phyloP scores from a whole-genome alignment of 2,113 vertebrate species.

The Lycaon pictus region DNA sequence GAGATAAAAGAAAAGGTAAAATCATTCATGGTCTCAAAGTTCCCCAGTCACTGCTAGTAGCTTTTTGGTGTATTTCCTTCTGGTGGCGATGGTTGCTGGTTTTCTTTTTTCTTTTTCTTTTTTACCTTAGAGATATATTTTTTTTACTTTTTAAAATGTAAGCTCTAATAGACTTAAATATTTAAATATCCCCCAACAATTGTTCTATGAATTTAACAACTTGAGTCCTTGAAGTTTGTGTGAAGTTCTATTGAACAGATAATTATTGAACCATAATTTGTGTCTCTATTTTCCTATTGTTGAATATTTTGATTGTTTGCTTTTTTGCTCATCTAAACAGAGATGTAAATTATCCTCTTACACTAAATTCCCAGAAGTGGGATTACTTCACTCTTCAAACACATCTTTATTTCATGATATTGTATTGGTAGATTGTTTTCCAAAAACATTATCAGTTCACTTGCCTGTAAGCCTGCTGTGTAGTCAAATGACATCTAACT shows the following conservation, averaged over 20 bases:
- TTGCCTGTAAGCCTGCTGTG: neutral
- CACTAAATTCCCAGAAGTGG: neutral
- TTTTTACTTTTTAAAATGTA: conserved; percentile 10
- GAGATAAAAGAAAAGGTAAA: neutral
- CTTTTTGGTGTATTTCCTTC: neutral
- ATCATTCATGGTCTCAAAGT: neutral
- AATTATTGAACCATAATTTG: neutral
- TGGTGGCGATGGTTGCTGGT: neutral
- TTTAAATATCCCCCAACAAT: neutral
- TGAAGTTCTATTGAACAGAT: neutral
- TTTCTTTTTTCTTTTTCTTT: neutral
- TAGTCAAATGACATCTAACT: neutral
- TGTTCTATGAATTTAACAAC: neutral
- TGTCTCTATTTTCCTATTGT: neutral
- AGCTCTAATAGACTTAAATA: neutral
- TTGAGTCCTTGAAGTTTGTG: neutral
- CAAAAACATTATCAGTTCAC: neutral
- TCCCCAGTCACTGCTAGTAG: neutral
- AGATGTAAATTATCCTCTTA: neutral
- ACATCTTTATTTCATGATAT: neutral
- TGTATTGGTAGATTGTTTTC: neutral
- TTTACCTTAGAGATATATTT: neutral
- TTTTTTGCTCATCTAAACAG: neutral
- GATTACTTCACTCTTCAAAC: neutral
- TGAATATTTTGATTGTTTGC: neutral